A percentile compares a stretch with the other conserved stretches of the same genome.
phyloP scores from a whole-genome alignment of 2,113 vertebrate genomes.

The Panthera tigris region DNA sequence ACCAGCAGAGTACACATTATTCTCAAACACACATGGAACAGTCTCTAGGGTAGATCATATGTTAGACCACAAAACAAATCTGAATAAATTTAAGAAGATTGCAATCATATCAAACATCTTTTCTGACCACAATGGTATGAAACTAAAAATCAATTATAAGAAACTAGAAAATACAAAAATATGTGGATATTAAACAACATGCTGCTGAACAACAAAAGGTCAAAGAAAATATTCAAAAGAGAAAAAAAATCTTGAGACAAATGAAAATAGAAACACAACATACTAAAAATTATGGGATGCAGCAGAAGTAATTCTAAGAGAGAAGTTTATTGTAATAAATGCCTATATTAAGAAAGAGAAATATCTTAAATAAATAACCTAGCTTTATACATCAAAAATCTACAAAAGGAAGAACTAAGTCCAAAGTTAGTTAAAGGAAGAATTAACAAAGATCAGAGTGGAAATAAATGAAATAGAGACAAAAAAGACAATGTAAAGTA shows the following conservation, averaged over 20 bases:
- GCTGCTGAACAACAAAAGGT: not conserved
- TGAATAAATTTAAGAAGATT: not conserved
- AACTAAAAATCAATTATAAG: conserved; percentile 3
- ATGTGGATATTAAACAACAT: not conserved
- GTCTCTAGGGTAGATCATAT: not conserved
- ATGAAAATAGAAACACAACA: not conserved
- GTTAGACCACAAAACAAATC: not conserved
- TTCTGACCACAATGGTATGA: not conserved
- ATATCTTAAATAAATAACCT: not conserved
- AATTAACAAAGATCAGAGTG: not conserved
- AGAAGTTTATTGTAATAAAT: not conserved
- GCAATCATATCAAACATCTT: not conserved
- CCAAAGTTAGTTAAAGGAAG: not conserved
- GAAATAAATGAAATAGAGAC: not conserved
- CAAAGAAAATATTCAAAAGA: not conserved
- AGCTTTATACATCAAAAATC: not conserved
- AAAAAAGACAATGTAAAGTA: not conserved
- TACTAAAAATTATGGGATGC: not conserved
- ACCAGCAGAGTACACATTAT: not conserved
- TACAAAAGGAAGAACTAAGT: not conserved
- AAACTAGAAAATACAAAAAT: conserved; percentile 15
- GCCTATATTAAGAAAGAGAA: not conserved
- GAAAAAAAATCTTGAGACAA: not conserved
- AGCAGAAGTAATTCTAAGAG: not conserved
- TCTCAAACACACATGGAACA: not conserved